phyloP scores from a whole-genome alignment of 1,140 invertebrate genomes.

The Planococcus citri region DNA sequence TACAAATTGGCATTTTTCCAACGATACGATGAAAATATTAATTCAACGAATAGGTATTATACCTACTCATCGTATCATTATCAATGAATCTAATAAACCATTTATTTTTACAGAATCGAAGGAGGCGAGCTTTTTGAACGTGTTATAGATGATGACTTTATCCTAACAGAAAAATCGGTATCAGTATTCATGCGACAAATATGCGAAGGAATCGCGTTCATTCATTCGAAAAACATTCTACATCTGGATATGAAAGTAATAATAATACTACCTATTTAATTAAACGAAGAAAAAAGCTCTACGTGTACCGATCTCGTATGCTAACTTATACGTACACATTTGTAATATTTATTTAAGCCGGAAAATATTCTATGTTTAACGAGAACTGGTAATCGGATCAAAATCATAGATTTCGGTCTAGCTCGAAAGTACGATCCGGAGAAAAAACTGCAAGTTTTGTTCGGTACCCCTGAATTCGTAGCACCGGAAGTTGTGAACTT shows the following conservation, averaged over 20 bases:
- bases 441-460: constrained; percentile 82
- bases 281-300: neutral
- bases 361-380: constrained; percentile 95
- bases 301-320: neutral
- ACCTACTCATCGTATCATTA: too few species aligned
- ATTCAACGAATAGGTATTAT: too few species aligned
- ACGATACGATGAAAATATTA: too few species aligned
- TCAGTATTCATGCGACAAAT: constrained; percentile 94
- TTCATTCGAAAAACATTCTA: constrained; percentile 85
- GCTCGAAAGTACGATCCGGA: constrained; percentile 82
- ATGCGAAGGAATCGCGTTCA: constrained; percentile 91
- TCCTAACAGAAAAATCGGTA: constrained; percentile 88
- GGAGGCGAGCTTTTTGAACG: constrained; percentile 96
- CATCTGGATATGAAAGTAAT: constrained; percentile 91
- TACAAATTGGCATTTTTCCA: too few species aligned
- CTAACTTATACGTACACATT: too few species aligned
- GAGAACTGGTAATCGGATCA: constrained; percentile 88
- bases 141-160: constrained; percentile 95
- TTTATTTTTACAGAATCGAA: constrained; percentile 55
- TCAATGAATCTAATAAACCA: neutral
- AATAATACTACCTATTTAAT: neutral
- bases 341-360: constrained; percentile 48
- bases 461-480: constrained; percentile 97
- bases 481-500: constrained; percentile 98
- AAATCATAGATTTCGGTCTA: constrained; percentile 95